Evolutionary conservation across 2,888 invertebrate species (phyloP).

Genomic region (Apodemia zela): DNA sequence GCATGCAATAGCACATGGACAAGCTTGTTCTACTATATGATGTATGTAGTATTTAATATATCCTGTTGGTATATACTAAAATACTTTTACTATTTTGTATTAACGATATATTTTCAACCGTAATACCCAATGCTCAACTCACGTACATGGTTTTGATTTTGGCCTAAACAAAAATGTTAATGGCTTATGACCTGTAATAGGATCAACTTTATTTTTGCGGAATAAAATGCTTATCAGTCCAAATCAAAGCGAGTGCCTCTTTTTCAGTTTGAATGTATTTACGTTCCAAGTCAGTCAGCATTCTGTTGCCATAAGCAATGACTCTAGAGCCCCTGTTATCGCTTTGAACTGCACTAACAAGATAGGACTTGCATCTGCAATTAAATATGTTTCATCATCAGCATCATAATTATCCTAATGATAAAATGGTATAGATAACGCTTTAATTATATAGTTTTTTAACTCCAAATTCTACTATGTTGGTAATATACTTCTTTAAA

Average conservation of each 20-base stretch:
- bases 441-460: constrained; percentile 24
- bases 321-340: constrained; percentile 28
- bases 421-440: constrained; percentile 4
- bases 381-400: constrained; percentile 21
- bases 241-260: constrained; percentile 31
- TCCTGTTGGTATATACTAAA: too few species aligned
- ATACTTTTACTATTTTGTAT: constrained; percentile 1
- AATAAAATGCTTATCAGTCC: constrained; percentile 31
- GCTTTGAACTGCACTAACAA: constrained; percentile 23
- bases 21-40: constrained; percentile 21
- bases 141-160: constrained; percentile 43
- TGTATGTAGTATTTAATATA: constrained; percentile 24
- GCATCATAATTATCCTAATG: constrained; percentile 21
- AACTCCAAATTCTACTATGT: constrained; percentile 24
- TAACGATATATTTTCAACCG: constrained; percentile 31
- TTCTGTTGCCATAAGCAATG: constrained; percentile 34
- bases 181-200: constrained; percentile 45
- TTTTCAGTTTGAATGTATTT: constrained; percentile 37
- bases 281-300: constrained; percentile 25
- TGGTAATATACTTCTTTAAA: constrained; percentile 31
- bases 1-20: constrained; percentile 26
- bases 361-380: constrained; percentile 26
- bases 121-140: constrained; percentile 37
- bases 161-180: constrained; percentile 43
- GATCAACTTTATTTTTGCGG: constrained; percentile 38